Evolutionary conservation across 2,797 vertebrate species (phyloP).

Genomic region (Anguilla marmorata): DNA sequence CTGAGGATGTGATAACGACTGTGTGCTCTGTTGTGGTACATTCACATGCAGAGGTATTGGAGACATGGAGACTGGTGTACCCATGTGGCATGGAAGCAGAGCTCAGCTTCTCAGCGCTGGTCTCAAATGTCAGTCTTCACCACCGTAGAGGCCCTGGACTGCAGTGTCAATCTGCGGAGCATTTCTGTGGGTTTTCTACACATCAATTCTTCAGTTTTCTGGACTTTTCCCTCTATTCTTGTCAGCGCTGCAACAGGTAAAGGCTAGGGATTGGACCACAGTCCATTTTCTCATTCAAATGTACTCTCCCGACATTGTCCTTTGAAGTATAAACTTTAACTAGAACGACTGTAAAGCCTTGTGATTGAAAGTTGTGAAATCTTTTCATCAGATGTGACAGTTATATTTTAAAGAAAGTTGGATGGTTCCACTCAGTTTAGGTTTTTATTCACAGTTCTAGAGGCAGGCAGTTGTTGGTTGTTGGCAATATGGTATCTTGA

Average conservation of each 20-base stretch:
- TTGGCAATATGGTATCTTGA: neutral
- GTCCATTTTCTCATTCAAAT: conserved; percentile 1
- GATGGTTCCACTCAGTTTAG: neutral
- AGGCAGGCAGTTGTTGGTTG: neutral
- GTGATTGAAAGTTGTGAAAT: neutral
- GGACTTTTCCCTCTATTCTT: neutral
- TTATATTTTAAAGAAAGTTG: neutral
- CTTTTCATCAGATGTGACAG: neutral
- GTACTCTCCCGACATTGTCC: neutral
- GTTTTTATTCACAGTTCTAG: neutral
- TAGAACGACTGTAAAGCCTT: neutral
- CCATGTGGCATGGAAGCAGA: conserved; percentile 71
- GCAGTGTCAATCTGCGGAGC: conserved; percentile 67
- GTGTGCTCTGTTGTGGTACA: neutral
- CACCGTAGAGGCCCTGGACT: conserved; percentile 62
- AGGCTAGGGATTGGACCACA: neutral
- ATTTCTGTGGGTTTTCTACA: conserved; percentile 66
- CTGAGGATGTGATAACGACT: neutral
- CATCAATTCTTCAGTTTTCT: neutral
- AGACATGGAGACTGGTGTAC: conserved; percentile 65
- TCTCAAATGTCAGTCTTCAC: conserved; percentile 82
- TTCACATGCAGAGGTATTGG: conserved; percentile 65
- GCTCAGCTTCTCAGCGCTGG: conserved; percentile 76
- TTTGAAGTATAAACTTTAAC: neutral
- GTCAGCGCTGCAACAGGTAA: neutral